These are phyloP conservation scores for Copidosoma aretas DNA, from an alignment of 2,888 invertebrate species.

Conservation along the genomic window DNA sequence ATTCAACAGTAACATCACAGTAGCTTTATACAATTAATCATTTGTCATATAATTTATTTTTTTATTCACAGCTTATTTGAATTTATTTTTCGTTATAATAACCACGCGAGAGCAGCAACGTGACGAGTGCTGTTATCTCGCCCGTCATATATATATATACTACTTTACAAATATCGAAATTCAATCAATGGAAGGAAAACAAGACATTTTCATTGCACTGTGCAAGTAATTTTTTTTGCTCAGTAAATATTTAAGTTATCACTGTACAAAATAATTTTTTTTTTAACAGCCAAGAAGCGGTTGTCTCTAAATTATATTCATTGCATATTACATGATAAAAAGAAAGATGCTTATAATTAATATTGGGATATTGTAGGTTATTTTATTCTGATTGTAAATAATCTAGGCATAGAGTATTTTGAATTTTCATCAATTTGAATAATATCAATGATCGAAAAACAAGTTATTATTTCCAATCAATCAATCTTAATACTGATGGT, in stretches of 20 bases:
- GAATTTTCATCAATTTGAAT: no score
- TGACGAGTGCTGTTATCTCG: slow-evolving; percentile 50
- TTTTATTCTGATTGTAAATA: neutral
- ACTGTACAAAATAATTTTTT: slow-evolving; percentile 13
- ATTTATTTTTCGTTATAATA: slow-evolving; percentile 48
- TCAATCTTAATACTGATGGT: no score
- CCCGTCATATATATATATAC: slow-evolving; percentile 1
- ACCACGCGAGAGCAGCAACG: slow-evolving; percentile 51
- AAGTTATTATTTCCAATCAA: no score
- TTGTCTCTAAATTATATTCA: slow-evolving; percentile 5
- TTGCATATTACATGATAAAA: slow-evolving; percentile 18
- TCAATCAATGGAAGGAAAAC: slow-evolving; percentile 18
- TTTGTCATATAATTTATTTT: slow-evolving; percentile 50
- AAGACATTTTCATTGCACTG: slow-evolving; percentile 15
- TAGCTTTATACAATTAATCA: slow-evolving; percentile 61
- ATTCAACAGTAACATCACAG: slow-evolving; percentile 63
- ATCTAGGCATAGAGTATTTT: no score
- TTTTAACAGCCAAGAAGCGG: slow-evolving; percentile 5
- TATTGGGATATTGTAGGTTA: neutral
- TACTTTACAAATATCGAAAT: slow-evolving; percentile 16
- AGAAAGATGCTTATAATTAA: slow-evolving; percentile 1
- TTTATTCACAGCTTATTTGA: slow-evolving; percentile 40
- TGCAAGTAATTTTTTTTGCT: slow-evolving; percentile 27
- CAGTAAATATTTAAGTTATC: slow-evolving; percentile 10
- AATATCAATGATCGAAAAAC: no score